A percentile compares a stretch with the other conserved stretches of the same genome.
These are phyloP conservation scores for Drosophila anceps DNA, from an alignment of 2,888 invertebrate genomes.

Conservation along the genomic window DNA sequence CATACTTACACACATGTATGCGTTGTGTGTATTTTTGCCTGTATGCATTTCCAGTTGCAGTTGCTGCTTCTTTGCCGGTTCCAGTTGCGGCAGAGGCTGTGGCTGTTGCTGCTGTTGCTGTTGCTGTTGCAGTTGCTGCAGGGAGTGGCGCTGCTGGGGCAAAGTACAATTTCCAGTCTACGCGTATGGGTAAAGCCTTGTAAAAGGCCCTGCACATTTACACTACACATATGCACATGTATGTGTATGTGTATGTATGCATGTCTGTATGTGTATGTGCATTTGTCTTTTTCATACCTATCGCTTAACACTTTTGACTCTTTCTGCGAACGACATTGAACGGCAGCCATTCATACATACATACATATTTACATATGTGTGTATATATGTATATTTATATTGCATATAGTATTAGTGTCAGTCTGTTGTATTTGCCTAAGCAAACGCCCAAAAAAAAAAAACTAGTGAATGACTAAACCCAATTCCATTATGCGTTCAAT, in stretches of 20 bases:
- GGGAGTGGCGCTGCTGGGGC: constrained; percentile 68
- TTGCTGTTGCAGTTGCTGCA: constrained; percentile 20
- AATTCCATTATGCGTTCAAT: constrained; percentile 41
- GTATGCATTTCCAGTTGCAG: constrained; percentile 52
- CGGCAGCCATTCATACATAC: constrained; percentile 28
- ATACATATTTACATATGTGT: not conserved
- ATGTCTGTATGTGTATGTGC: not conserved
- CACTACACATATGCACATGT: not conserved
- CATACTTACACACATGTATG: not conserved
- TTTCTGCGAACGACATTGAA: constrained; percentile 48
- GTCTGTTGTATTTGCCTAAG: constrained; percentile 25
- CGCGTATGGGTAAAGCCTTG: constrained; percentile 42
- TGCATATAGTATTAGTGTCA: constrained; percentile 13
- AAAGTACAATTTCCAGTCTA: constrained; percentile 69
- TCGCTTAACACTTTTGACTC: constrained; percentile 12
- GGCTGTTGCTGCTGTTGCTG: constrained; percentile 19
- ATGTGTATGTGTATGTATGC: not conserved
- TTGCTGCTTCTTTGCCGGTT: constrained; percentile 49
- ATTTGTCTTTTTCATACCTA: constrained; percentile 20
- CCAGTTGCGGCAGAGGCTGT: constrained; percentile 32
- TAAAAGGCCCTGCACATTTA: constrained; percentile 45
- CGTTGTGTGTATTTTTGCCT: not conserved
- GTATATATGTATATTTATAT: not conserved
- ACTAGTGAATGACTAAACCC: constrained; percentile 53
- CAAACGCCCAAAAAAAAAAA: constrained; percentile 29